These are phyloP conservation scores for Pangasianodon hypophthalmus DNA, from an alignment of 2,113 vertebrate genomes.

Conservation along the genomic window DNA sequence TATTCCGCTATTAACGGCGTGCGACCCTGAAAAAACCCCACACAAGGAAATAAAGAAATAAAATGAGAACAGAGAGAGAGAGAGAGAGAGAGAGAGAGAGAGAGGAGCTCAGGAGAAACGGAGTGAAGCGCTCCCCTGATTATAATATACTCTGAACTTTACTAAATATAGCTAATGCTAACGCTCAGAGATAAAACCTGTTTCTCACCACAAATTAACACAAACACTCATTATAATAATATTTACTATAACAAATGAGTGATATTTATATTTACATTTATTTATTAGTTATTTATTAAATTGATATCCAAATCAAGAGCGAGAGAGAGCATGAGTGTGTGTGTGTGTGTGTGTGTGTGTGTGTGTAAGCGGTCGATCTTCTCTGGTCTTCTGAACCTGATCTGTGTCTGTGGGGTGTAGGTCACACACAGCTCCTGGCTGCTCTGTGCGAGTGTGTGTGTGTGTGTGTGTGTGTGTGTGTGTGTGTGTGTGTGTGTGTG, in stretches of 20 bases:
- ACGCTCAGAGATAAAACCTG: background rate
- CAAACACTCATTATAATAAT: background rate
- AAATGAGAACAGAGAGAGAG: slow-evolving; percentile 30
- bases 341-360: no score
- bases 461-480: no score
- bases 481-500: background rate
- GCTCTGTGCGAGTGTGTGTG: no score
- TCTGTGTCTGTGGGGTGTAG: no score
- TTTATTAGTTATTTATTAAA: background rate
- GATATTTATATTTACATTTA: background rate
- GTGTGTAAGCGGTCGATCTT: no score
- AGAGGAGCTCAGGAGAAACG: slow-evolving; percentile 28
- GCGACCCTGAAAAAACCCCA: slow-evolving; percentile 64
- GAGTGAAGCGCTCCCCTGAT: background rate
- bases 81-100: background rate
- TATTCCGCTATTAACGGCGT: slow-evolving; percentile 97
- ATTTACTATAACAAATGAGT: background rate
- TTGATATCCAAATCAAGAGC: background rate
- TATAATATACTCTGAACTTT: background rate
- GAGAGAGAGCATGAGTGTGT: background rate
- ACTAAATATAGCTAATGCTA: background rate
- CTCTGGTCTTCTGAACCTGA: no score
- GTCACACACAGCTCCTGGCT: no score
- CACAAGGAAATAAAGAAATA: slow-evolving; percentile 46
- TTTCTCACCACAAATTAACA: background rate